These are phyloP conservation scores for Indicator indicator DNA, from an alignment of 2,113 vertebrate species.

Conservation along the genomic window DNA sequence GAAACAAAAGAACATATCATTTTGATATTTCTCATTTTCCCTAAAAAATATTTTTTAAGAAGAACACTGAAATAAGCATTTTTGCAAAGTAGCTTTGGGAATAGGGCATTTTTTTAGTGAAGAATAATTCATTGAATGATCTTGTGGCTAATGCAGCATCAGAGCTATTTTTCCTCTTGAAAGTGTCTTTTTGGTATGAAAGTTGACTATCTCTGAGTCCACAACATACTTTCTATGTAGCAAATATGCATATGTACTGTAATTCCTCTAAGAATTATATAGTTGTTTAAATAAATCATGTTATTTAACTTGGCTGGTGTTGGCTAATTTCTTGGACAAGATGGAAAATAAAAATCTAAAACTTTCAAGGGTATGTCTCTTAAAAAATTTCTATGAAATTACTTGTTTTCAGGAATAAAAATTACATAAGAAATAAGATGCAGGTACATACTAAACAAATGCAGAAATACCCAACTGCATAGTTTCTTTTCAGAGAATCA, in stretches of 20 bases:
- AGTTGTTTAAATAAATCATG: background rate
- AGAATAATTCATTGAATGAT: background rate
- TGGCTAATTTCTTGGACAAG: background rate
- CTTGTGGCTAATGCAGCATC: accelerated
- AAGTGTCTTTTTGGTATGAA: background rate
- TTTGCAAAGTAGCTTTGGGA: background rate
- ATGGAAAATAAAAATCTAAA: background rate
- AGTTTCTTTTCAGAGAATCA: background rate
- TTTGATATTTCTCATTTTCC: background rate
- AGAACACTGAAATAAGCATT: background rate
- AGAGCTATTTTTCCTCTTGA: background rate
- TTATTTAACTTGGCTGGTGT: background rate
- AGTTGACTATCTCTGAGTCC: background rate
- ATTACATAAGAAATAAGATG: background rate
- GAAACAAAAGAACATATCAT: background rate
- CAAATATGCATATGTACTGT: accelerated
- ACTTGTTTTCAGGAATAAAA: background rate
- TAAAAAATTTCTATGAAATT: background rate
- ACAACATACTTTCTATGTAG: background rate
- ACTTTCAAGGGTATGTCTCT: background rate
- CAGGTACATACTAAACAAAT: background rate
- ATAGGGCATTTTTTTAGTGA: background rate
- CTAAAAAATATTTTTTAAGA: background rate
- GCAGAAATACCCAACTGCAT: background rate
- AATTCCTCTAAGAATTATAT: background rate